Evolutionary conservation across 2,113 vertebrate species (phyloP), one percentile per base, ranked within the genome.

Genomic region (Callionymus lyra): DNA sequence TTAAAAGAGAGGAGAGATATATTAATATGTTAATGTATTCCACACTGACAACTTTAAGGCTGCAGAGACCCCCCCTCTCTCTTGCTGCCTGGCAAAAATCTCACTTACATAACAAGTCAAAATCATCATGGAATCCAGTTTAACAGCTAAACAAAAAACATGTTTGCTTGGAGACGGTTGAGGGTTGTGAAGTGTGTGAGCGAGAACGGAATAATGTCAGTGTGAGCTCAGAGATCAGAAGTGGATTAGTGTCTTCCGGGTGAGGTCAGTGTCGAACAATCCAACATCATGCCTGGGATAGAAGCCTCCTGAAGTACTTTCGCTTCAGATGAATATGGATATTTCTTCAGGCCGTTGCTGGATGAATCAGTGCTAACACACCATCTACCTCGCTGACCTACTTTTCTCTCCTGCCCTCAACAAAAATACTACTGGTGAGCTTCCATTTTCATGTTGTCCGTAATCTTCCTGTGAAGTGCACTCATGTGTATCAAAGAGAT

Each of bases 21-120:
- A 63, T 72, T 66, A 54, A 50, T 76, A 77, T 81, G 77, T 65
- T 76, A 82, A 77, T 77, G 60, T 74, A 77, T 81, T 74, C 64
- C 57, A 63, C 56, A 36, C 70, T 65, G 53, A 70, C 56, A 63
- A 57, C 70, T 67, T 56, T 56, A 63, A 72, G 57, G 57, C 62
- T 50, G 41, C 53, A 42, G 42, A 70, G 49, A 41, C 31, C 31
- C 52, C 49, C 48, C 8, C 46, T 4, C 19, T 31, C 51, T 46
- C 49, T n/a, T n/a, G 5, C 47, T 6, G 50, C 41, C 56, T 44
- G 2, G 1, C 47, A 34, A 43, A 40, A 33, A 32, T 10, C 34
- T 17, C 6, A n/a, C 57, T 74, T 55, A 54, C 31, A 59, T 65
- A 75, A 68, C 51, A 31, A 15, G 58, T 64, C 53, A 14, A 49